These are phyloP conservation scores for Eulemur rufifrons DNA, from an alignment of 2,113 vertebrate species.

Conservation along the genomic window DNA sequence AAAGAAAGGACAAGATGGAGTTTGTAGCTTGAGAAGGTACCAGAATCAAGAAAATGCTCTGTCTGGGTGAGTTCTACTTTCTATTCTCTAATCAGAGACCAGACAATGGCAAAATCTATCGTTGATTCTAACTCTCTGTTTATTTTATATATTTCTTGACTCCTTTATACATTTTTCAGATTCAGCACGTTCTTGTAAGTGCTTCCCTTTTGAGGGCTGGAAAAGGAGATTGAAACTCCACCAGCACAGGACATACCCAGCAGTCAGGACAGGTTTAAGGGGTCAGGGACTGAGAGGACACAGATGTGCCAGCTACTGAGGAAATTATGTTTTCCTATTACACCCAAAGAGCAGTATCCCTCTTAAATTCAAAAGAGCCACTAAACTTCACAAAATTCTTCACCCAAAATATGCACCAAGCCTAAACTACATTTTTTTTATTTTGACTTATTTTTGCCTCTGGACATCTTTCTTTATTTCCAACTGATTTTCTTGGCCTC, in stretches of 20 bases:
- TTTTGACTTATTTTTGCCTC: slow-evolving; percentile 23
- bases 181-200: background rate
- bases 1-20: background rate
- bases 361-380: background rate
- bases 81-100: background rate
- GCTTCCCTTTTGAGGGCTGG: background rate
- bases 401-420: background rate
- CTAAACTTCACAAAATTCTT: background rate
- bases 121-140: background rate
- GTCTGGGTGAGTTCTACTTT: background rate
- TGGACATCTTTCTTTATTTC: background rate
- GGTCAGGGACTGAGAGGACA: background rate
- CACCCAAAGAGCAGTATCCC: background rate
- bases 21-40: background rate
- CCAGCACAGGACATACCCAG: too few relatives aligned
- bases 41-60: background rate
- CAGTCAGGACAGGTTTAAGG: background rate
- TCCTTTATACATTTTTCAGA: background rate
- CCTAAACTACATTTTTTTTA: background rate
- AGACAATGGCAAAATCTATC: background rate
- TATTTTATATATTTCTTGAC: background rate
- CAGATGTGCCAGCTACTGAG: background rate
- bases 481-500: background rate
- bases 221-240: background rate
- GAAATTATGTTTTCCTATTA: background rate